Percentiles rank a stretch among this genome's conserved stretches.
phyloP scores from a whole-genome alignment of 2,888 invertebrate species.

The Cheiracanthium punctorium region DNA sequence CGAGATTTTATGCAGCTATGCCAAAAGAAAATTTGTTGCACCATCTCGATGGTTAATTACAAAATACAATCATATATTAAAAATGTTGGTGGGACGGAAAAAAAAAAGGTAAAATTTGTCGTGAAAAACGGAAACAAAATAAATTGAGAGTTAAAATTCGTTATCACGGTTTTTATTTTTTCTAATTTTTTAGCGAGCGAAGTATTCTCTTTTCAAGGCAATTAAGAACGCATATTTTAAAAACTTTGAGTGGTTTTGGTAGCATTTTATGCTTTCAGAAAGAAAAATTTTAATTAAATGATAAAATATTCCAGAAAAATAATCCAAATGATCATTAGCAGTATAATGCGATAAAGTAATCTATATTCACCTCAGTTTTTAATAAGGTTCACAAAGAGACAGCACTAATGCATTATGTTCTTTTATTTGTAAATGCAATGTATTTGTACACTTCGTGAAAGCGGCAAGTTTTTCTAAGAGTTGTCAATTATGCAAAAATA shows the following conservation, averaged over 20 bases:
- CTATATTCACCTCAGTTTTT: constrained; percentile 1
- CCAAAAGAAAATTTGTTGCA: constrained; percentile 37
- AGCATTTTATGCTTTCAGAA: constrained; percentile 16
- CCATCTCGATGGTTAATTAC: constrained; percentile 53
- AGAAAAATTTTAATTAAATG: constrained; percentile 42
- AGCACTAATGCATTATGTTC: constrained; percentile 4
- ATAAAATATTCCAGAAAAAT: constrained; percentile 34
- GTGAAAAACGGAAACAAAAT: constrained; percentile 16
- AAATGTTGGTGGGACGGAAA: constrained; percentile 24
- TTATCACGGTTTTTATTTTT: constrained; percentile 55
- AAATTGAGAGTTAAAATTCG: constrained; percentile 44
- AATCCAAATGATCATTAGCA: constrained; percentile 14
- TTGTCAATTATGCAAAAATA: not conserved
- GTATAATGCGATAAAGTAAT: constrained; percentile 13
- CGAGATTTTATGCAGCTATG: constrained; percentile 69
- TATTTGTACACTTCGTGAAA: not conserved
- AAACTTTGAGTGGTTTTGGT: constrained; percentile 35
- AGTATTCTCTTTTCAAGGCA: constrained; percentile 22
- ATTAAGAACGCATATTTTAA: constrained; percentile 48
- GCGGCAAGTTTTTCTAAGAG: not conserved
- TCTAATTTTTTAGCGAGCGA: not conserved
- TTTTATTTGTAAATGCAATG: constrained; percentile 8
- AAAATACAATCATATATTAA: constrained; percentile 69
- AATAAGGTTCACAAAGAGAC: constrained; percentile 12
- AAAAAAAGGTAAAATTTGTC: not conserved